Percentiles rank a stretch among this genome's conserved stretches.
Conservation (phyloP, 2,888 invertebrate genomes). For the Synergus umbraculus region DNA sequence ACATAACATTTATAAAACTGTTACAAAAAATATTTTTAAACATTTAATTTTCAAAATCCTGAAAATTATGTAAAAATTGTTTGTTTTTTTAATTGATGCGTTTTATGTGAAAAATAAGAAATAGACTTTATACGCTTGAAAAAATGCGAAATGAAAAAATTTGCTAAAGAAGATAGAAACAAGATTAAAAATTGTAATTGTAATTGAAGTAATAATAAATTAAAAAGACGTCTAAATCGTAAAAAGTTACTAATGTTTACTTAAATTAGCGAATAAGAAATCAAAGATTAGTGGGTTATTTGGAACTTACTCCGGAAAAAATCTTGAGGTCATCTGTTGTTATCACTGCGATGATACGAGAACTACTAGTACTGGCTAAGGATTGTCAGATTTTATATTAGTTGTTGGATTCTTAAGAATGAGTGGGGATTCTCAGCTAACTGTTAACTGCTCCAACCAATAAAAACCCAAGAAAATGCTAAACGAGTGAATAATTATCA, state of each 20-base stretch:
- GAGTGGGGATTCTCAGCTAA: not conserved
- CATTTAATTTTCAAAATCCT: no score
- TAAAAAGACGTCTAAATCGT: not conserved
- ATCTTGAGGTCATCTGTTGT: not conserved
- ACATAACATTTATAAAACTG: no score
- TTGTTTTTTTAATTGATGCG: no score
- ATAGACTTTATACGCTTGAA: no score
- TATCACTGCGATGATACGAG: not conserved
- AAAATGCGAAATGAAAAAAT: no score
- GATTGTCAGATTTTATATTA: slow-evolving; percentile 6
- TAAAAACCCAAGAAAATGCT: not conserved
- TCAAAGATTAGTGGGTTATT: not conserved
- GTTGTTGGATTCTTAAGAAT: not conserved
- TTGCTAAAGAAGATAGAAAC: no score
- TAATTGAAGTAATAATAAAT: no score
- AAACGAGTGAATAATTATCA: slow-evolving; percentile 4
- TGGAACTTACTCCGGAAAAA: not conserved
- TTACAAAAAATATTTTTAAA: no score
- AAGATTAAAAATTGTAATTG: no score
- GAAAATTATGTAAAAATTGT: no score
- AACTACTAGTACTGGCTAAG: not conserved
- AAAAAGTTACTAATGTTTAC: not conserved
- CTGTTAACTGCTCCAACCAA: not conserved
- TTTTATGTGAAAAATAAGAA: no score
- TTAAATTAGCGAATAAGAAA: no score